phyloP scores from a whole-genome alignment of 2,113 vertebrate species.

The Ellobius talpinus region DNA sequence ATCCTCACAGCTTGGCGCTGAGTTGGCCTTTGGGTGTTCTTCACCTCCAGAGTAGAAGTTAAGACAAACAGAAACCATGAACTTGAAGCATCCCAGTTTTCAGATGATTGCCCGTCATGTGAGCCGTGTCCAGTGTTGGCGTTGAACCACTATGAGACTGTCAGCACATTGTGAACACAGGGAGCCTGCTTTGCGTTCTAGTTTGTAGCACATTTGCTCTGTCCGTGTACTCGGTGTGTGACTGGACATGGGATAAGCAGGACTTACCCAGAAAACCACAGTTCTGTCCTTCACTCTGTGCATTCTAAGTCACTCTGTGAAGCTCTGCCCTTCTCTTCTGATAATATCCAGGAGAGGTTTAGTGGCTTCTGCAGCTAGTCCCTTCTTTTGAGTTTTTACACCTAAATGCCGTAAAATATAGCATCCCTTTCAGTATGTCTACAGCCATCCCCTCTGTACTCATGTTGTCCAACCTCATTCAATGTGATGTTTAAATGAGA shows the following conservation, averaged over 20 bases:
- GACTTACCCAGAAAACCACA: not conserved
- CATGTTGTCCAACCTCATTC: not conserved
- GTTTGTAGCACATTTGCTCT: not conserved
- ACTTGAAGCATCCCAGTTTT: constrained; percentile 30
- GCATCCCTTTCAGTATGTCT: constrained; percentile 14
- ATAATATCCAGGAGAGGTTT: not conserved
- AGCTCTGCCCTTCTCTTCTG: not conserved
- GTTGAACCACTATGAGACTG: not conserved
- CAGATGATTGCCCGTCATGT: not conserved
- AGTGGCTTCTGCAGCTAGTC: not conserved
- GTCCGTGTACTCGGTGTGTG: not conserved
- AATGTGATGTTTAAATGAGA: not conserved
- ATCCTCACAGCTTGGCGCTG: constrained; percentile 17
- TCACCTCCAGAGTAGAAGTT: not conserved
- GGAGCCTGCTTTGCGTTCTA: not conserved
- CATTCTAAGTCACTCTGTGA: not conserved
- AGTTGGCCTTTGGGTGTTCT: constrained; percentile 24
- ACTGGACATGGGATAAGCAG: not conserved
- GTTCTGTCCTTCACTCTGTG: not conserved
- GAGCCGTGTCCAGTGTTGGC: constrained; percentile 14
- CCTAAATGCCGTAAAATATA: not conserved
- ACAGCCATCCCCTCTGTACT: not conserved
- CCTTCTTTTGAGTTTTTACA: constrained; percentile 44
- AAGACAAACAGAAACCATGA: constrained; percentile 23
- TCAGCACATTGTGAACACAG: not conserved